Base-by-base conservation (phyloP, 2,888 invertebrate species). In the Orthosia incerta region DNA sequence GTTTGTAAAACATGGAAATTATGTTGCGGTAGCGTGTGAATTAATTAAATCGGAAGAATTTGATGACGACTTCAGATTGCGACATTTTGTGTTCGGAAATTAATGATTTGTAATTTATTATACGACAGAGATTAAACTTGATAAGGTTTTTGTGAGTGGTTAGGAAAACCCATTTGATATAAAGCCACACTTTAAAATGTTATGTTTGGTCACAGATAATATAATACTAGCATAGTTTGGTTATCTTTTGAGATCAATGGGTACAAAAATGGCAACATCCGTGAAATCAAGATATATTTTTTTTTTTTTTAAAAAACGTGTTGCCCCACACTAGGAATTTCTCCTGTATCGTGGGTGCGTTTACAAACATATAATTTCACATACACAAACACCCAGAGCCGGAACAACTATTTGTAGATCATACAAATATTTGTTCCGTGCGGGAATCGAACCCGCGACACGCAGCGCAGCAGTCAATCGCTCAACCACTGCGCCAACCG, bases 1-100 rank as follows among this genome's bases (percentile, higher is more conserved):
- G 63, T 78, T 77, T 82, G 73, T 73, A 59, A 79, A 64, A 71
- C 67, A 73, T 70, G 72, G 66, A 64, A 78, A 78, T 76, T 74
- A 66, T 69, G 62, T 77, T 64, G 62, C 60, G 73, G 71, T 68
- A 69, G 67, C 77, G 62, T 77, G 75, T 80, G 74, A 83, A 73
- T 77, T 60, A 77, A 79, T 73, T 75, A 65, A 75, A 70, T 69
- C 56, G 15, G 31, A 68, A 61, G 65, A 73, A 70, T 66, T 73
- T 76, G 67, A 74, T 70, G 57, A 51, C 51, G n/a, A 50, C 20
- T 15, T 26, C 0, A 71, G 71, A 82, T 78, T 61, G 68, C 56
- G 71, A 63, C 55, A 55, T 68, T 67, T 55, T 61, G 51, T 64
- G 45, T 70, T 64, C 18, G 55, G 46, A 70, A 80, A 70, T 84